Percentiles rank a stretch among this genome's conserved stretches.
Evolutionary conservation across 2,113 vertebrate species (phyloP).

Genomic region (Urocynchramus pylzowi): DNA sequence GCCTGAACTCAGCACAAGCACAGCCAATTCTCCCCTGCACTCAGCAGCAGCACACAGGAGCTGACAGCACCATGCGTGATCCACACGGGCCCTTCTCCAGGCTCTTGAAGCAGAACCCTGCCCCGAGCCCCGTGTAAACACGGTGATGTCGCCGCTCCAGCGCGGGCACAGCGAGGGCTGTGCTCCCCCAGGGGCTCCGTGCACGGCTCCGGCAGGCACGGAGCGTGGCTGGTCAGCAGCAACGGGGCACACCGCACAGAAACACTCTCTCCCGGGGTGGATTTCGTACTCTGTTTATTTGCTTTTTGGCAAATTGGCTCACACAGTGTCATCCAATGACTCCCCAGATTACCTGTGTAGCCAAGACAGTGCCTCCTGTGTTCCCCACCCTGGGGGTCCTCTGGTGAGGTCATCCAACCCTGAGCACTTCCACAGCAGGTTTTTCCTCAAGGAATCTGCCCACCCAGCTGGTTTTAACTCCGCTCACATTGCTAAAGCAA

Average conservation of each 20-base stretch:
- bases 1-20: constrained; percentile 84
- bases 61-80: constrained; percentile 63
- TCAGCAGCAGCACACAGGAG: neutral
- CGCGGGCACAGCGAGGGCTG: neutral
- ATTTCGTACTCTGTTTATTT: neutral
- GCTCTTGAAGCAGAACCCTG: constrained; percentile 7
- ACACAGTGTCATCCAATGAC: neutral
- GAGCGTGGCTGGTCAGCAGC: neutral
- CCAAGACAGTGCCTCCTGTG: neutral
- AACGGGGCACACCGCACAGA: fast-evolving
- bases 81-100: constrained; percentile 56
- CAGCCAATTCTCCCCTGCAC: constrained; percentile 56
- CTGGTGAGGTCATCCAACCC: neutral
- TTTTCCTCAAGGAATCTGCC: neutral
- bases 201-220: fast-evolving
- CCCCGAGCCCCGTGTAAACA: constrained; percentile 55
- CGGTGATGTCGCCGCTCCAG: neutral
- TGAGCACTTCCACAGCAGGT: neutral
- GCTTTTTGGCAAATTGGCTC: neutral
- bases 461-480: neutral
- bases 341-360: fast-evolving
- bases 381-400: no score
- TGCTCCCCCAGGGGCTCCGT: neutral
- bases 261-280: fast-evolving
- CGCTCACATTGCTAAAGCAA: neutral